Base-by-base conservation (phyloP, 2,113 vertebrate genomes). In the Otis tarda region DNA sequence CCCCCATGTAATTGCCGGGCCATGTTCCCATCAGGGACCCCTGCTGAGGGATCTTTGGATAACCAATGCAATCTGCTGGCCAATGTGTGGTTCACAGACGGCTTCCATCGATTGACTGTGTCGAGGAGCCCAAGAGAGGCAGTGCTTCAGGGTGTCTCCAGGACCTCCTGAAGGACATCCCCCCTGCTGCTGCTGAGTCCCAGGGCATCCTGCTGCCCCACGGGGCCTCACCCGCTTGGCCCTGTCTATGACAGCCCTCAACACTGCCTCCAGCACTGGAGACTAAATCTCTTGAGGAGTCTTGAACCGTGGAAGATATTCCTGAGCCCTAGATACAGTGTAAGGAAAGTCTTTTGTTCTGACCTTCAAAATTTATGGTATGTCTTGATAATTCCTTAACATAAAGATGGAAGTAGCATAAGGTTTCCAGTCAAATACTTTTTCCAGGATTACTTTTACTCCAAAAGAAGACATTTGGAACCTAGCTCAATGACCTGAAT, bases 51-150 rank as follows among this genome's bases (percentile, higher is more conserved):
- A 55, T 14, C 25, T 69, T 47, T 52, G 15, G n/a, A 67, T 13
- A 83, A 13, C 22, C 43, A 91, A 31, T 15, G 10, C 52, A 52
- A 8, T 67, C 75, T 77, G 37, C 63, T 37, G 43, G 24, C 24
- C 0, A 0, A 2, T 19, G 6, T 52, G 8, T 41, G 17, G 28
- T 45, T 57, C 9, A 3, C 73, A 27, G 52, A 50, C 13, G 86
- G 12, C 28, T 18, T 74, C 21, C 45, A 52, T 27, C 3, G 1
- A 8, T 1, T 0, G 2, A 27, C 12, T 7, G 30, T 76, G 53
- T 21, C 3, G 2, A 37, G 57, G 12, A 86, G 35, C 35, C 41
- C 33, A 4, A 23, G 2, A 45, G 9, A 49, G 11, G 7, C 39
- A 28, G n/a, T 55, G 50, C 64, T 68, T 33, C 21, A 17, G 30